These are phyloP conservation scores for Euplexia lucipara DNA, from an alignment of 2,888 invertebrate species.

Conservation along the genomic window DNA sequence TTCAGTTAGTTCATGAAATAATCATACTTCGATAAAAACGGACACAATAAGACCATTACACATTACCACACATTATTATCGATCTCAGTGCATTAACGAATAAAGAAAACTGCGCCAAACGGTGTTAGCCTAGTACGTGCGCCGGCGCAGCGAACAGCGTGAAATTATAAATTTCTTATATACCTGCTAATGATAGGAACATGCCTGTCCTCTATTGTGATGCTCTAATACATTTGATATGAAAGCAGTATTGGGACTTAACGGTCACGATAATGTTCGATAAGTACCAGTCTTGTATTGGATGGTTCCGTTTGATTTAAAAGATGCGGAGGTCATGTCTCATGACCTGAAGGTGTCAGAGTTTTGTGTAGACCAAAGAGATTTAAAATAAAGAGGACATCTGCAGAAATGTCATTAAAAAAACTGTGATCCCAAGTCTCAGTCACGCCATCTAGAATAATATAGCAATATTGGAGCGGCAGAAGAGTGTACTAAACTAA, in stretches of 20 bases:
- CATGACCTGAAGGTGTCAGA: conserved; percentile 24
- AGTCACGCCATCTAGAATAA: no score
- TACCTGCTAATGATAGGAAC: conserved; percentile 66
- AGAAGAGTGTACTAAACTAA: no score
- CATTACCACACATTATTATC: conserved; percentile 19
- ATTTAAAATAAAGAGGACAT: no score
- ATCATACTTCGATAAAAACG: conserved; percentile 13
- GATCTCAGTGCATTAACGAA: conserved; percentile 9
- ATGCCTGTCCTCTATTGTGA: conserved; percentile 50
- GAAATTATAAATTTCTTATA: conserved; percentile 73
- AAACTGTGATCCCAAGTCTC: no score
- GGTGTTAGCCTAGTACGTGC: conserved; percentile 36
- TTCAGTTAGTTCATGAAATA: neutral
- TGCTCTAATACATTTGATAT: conserved; percentile 58
- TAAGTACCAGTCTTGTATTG: neutral
- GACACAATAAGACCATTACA: conserved; percentile 15
- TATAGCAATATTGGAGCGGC: no score
- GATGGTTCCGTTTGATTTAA: conserved; percentile 36
- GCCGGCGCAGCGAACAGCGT: conserved; percentile 59
- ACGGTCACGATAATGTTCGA: conserved; percentile 51
- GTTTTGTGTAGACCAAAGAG: neutral
- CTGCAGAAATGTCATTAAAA: no score
- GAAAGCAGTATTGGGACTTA: conserved; percentile 53
- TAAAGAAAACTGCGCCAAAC: conserved; percentile 52
- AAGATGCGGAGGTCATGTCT: conserved; percentile 37